Evolutionary conservation across 2,797 vertebrate genomes (phyloP), one percentile per base, ranked within the genome.

Genomic region (Dendrocincla tyrannina): DNA sequence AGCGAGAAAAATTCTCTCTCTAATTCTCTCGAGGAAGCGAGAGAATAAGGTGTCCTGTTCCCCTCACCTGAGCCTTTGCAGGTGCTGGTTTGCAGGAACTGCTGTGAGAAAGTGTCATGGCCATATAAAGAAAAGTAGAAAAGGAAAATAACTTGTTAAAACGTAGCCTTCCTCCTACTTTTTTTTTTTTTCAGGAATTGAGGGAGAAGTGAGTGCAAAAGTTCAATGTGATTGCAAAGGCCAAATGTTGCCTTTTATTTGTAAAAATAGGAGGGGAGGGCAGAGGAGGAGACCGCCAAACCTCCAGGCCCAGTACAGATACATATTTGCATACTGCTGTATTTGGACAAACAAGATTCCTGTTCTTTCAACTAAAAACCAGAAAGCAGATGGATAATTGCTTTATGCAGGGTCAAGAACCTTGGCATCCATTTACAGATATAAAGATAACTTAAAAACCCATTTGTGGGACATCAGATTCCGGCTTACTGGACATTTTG

Each of bases 91-190:
- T 44, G 17, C 7, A 17, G 44, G 35, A 77, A 35, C 17, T 3
- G 7, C 60, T 81, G 39, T 6, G 8, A 64, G 68, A 47, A 83
- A 58, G 49, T 18, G 8, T 69, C 62, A 11, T 6, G 5, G 24
- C 68, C 56, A 79, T 82, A 52, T 13, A 49, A 24, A 46, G 56
- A 53, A 63, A 92, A 70, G 24, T 22, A 37, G 73, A 56, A 81
- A 73, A 81, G 73, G 63, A 67, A 85, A 92, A 74, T 58, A 74
- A 46, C n/a, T 73, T 78, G 59, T 87, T 42, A 88, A 95, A 94
- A 44, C 42, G 69, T 24, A 58, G 24, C 13, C 46, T 76, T 50
- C 23, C 52, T 82, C 10, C 33, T 7, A 8, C 9, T 10, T 11
- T 10, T 11, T 66, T 53, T 47, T 50, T 7, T 7, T 69, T 39